Conservation (phyloP, 2,797 vertebrate species). For the Myotis pilosus region DNA sequence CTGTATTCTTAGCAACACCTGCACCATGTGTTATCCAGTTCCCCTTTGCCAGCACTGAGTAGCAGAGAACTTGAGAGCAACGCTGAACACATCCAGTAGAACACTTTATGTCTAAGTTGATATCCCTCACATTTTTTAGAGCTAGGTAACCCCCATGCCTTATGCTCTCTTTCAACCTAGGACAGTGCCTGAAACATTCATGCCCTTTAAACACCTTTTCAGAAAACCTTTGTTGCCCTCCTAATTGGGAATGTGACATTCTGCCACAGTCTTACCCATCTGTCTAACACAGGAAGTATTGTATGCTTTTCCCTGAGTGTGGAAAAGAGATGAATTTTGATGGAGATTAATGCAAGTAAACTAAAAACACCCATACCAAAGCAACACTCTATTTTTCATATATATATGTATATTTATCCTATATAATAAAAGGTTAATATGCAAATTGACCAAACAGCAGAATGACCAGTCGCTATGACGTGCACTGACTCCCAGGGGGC, state of each 20-base stretch:
- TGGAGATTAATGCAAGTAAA: slow-evolving; percentile 26
- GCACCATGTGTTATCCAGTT: background rate
- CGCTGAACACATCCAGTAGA: background rate
- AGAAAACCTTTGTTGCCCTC: background rate
- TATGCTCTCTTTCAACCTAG: background rate
- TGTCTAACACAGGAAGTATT: background rate
- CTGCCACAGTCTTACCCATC: background rate
- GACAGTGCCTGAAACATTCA: background rate
- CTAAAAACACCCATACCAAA: slow-evolving; percentile 15
- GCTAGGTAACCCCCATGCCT: background rate
- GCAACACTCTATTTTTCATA: background rate
- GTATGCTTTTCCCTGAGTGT: background rate
- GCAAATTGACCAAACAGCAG: too few relatives aligned
- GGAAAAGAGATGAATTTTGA: slow-evolving; percentile 26
- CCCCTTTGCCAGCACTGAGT: background rate
- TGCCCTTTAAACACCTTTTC: background rate
- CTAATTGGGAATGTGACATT: background rate
- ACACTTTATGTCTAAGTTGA: background rate
- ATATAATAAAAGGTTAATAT: too few relatives aligned
- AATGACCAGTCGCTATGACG: too few relatives aligned
- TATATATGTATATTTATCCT: background rate
- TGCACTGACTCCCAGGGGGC: too few relatives aligned
- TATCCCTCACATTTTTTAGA: background rate
- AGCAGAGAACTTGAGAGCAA: background rate
- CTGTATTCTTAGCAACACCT: background rate